Evolutionary conservation across 1,140 invertebrate species (phyloP), one percentile per base, ranked within the genome.

Genomic region (Drosophila jambulina): DNA sequence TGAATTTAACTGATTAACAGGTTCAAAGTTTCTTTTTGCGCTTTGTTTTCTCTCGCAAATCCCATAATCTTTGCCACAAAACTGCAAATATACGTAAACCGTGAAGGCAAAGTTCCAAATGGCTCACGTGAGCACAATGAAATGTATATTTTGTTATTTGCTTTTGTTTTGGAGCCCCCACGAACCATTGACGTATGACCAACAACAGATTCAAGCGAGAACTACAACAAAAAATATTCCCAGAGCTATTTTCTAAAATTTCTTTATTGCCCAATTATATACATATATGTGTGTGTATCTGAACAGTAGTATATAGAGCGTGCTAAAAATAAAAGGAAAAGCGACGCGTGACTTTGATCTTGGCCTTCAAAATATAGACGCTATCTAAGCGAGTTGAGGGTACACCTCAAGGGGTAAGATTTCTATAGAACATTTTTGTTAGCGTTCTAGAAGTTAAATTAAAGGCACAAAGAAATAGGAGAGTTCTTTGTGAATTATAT

Each of bases 281-380:
- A n/a, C n/a, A 60, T 56, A 5, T 34, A 32, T 23, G 15, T 27
- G 9, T 29, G 51, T 25, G 15, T 58, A 53, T 75, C 51, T 12
- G 27, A 61, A 63, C 21, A 21, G 8, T 54, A 56, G 56, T 53
- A 78, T 68, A 53, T 74, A 75, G 63, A 82, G 46, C 58, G 56
- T 51, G 29, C 48, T 36, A 42, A 60, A 42, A 38, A 48, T 13
- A 62, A 56, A 60, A 29, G 27, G 9, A 61, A 70, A 70, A 49
- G 76, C 71, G 64, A 48, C 78, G 67, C 79, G 85, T 81, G 85
- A 88, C 85, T 84, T 84, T 88, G 84, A 88, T 90, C 80, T 80
- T 90, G 82, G 82, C 85, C 85, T 90, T 90, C 86, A 90, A 79
- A 79, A 46, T 59, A 27, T 61, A 71, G 74, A 79, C 48, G 42